A percentile compares a stretch with the other conserved stretches of the same genome.
Conservation (phyloP, 2,797 vertebrate species). For the Coregonus suidteri region DNA sequence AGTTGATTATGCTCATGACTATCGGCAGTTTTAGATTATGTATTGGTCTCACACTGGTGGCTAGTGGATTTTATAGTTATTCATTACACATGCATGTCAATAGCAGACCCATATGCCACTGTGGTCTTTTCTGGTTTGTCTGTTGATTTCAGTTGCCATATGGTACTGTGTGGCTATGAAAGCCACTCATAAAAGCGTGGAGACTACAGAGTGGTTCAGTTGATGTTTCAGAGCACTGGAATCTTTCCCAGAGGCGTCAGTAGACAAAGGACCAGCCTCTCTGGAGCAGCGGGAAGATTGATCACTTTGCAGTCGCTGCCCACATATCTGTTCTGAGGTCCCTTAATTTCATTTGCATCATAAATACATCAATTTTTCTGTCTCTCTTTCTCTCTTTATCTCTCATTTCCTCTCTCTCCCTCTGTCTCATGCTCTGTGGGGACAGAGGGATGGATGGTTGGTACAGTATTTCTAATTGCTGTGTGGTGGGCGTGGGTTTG, state of each 20-base stretch:
- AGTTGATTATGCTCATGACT: too few species aligned
- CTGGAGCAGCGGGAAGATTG: neutral
- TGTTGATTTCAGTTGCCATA: slow-evolving; percentile 1
- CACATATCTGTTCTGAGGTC: neutral
- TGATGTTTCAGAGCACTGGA: neutral
- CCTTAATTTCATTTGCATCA: slow-evolving; percentile 26
- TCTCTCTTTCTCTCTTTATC: neutral
- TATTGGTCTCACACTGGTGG: neutral
- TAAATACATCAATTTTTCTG: slow-evolving; percentile 19
- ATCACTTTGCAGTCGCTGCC: neutral
- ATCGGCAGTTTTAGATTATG: too few species aligned
- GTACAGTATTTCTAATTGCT: neutral
- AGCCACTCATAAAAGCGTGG: neutral
- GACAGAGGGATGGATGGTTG: neutral
- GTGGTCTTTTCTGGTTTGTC: neutral
- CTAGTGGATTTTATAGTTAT: neutral
- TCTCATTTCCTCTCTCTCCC: neutral
- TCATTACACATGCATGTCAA: neutral
- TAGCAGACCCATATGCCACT: neutral
- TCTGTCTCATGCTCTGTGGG: neutral
- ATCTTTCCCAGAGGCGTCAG: neutral
- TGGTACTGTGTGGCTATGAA: neutral
- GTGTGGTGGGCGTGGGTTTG: neutral
- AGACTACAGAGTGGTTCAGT: neutral
- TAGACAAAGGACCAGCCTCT: neutral